Base-by-base conservation (phyloP, 2,113 vertebrate genomes). In the Oncorhynchus mykiss region DNA sequence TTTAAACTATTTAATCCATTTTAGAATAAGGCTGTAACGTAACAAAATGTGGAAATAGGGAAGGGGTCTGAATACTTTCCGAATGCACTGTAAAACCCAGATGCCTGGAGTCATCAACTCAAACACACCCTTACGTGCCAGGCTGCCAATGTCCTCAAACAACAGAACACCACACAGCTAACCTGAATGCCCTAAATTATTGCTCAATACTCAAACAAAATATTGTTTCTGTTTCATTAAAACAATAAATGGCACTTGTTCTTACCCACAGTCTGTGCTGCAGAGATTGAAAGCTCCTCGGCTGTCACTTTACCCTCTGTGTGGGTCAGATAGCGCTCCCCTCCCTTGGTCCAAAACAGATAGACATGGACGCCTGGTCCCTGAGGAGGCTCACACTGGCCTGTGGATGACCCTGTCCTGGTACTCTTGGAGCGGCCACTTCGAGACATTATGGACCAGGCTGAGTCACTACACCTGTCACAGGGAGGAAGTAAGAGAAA, bases 271-370 rank as follows among this genome's bases (percentile, higher is more conserved):
- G 83, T 83, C 72, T 93, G 90, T 1, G 97, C 95, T 0, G 96
- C 88, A 0, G 83, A 87, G 70, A 97, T 91, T 75, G 95, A 96
- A 77, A 96, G 84, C 0, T 96, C 94, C 88, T 98, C 97, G 0
- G 94, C 96, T 0, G 94, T 95, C 74, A 93, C 83, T 0, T 88
- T 66, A 4, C 89, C 88, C 4, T 85, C 78, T 0, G 69, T 76
- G 78, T 96, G 94, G 14, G 84, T 90, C 59, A 92, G 78, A 77
- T 92, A 95, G 2, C 76, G 85, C 1, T 95, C 93, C 2, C 91
- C 92, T 1, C 79, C 59, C 12, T 92, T 94, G 0, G 89, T 90
- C 95, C 94, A 97, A 85, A 96, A 95, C 18, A 98, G 91, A 34
- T 91, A 86, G 1, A 98, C 88, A 65, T 91, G 93, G 74, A 97